Base-by-base conservation (phyloP, 2,797 vertebrate genomes). In the Myotis planiceps region DNA sequence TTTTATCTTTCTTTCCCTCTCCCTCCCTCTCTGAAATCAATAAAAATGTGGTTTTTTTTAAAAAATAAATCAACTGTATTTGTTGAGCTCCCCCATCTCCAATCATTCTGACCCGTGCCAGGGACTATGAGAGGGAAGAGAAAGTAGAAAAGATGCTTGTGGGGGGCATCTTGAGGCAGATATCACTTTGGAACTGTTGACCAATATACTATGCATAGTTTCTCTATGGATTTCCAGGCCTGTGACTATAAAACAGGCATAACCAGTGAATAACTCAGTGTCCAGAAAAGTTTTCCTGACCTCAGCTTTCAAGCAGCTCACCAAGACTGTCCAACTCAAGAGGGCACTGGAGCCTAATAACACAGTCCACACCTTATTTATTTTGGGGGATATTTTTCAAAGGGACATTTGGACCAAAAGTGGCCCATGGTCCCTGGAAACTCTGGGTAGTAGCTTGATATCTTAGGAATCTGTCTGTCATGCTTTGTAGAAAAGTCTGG, bases 221-320 rank as follows among this genome's bases (percentile, higher is more conserved):
- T 82, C 42, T 49, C 69, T 0, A 3, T 58, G 66, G 16, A n/a
- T 63, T 49, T 71, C 66, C 49, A 58, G 58, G 75, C 25, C 14
- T 45, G 27, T 63, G 74, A 29, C 68, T 34, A 2, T 25, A 21
- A 79, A 39, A 29, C 18, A 5, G 58, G 27, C 27, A 3, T 3
- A 32, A 45, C 25, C 39, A 4, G 29, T 83, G 93, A 97, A 21
- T 95, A 84, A 66, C 37, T 58, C 7, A 7, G 2, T 6, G 4
- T 71, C 10, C 19, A 15, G 66, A 71, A 91, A 47, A 18, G n/a
- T 51, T 87, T 76, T 87, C 60, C 80, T 84, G 71, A 76, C 78
- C 49, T 93, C 29, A 37, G 25, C 69, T 89, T 94, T 83, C 55
- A 82, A 79, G 37, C 75, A 66, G 80, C 42, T 80, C 51, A 76